phyloP scores from a whole-genome alignment of 2,113 vertebrate species.

The Tachysurus fulvidraco region DNA sequence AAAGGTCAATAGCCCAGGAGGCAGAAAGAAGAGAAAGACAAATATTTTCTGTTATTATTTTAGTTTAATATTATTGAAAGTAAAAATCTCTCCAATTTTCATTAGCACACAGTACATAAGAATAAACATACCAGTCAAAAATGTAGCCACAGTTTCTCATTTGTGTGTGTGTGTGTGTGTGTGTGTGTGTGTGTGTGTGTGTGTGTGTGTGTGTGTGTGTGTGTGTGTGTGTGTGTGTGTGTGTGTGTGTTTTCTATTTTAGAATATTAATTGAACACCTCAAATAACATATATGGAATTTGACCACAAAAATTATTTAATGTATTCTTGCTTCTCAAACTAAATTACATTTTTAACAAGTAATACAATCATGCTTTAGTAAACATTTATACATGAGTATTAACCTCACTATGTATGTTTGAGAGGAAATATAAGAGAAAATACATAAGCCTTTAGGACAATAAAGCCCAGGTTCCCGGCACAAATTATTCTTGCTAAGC shows the following conservation, averaged over 20 bases:
- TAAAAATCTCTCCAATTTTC: not conserved
- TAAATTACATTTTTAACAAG: not conserved
- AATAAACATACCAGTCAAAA: not conserved
- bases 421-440: too few relatives aligned
- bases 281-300: not conserved
- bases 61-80: not conserved
- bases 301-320: not conserved
- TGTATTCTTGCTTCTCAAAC: not conserved
- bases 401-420: not conserved
- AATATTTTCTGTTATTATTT: not conserved
- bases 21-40: not conserved
- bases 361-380: not conserved
- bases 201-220: too few relatives aligned
- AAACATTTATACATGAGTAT: not conserved
- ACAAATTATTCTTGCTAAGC: not conserved
- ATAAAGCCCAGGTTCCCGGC: not conserved
- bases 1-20: constrained; percentile 27
- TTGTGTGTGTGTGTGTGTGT: not conserved
- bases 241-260: too few relatives aligned
- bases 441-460: not conserved
- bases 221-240: too few relatives aligned
- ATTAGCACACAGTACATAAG: not conserved
- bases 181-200: too few relatives aligned
- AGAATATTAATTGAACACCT: too few relatives aligned
- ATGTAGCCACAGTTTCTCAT: not conserved